phyloP scores from a whole-genome alignment of 1,140 invertebrate species.

The Drosophila sucinea region DNA sequence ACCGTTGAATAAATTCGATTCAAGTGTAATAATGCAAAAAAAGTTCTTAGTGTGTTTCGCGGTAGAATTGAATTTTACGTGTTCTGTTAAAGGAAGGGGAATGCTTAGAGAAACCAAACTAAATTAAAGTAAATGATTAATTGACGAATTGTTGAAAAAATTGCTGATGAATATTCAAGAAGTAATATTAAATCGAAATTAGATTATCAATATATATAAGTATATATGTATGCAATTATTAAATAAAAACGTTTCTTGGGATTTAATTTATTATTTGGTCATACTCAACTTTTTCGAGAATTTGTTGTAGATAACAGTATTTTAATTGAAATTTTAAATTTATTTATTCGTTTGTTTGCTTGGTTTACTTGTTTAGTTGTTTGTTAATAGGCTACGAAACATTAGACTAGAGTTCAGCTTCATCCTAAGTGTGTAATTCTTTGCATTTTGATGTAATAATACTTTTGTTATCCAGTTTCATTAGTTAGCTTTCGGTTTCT shows the following conservation, averaged over 20 bases:
- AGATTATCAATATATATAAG: conserved; percentile 64
- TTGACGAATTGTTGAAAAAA: not conserved
- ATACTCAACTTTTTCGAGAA: conserved; percentile 78
- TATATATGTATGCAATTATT: conserved; percentile 33
- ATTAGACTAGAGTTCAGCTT: conserved; percentile 31
- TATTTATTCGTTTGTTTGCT: conserved; percentile 34
- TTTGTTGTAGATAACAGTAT: conserved; percentile 53
- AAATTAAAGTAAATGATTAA: not conserved
- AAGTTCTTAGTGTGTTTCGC: conserved; percentile 32
- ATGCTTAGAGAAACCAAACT: conserved; percentile 35
- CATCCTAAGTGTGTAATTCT: conserved; percentile 39
- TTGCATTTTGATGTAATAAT: conserved; percentile 25
- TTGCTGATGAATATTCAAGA: not conserved
- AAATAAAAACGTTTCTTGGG: not conserved
- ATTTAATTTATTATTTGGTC: conserved; percentile 59
- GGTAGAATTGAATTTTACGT: conserved; percentile 11
- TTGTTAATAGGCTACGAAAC: conserved; percentile 39
- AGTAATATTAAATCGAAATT: not conserved
- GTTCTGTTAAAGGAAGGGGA: conserved; percentile 37
- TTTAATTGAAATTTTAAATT: conserved; percentile 46
- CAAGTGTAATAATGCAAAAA: not conserved
- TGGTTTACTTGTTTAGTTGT: conserved; percentile 37
- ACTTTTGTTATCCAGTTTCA: conserved; percentile 56
- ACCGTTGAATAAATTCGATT: not conserved
- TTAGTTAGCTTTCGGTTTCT: conserved; percentile 56